A percentile compares a stretch with the other conserved stretches of the same genome.
Conservation (phyloP, 2,888 invertebrate species). For the Pheosia gnoma region DNA sequence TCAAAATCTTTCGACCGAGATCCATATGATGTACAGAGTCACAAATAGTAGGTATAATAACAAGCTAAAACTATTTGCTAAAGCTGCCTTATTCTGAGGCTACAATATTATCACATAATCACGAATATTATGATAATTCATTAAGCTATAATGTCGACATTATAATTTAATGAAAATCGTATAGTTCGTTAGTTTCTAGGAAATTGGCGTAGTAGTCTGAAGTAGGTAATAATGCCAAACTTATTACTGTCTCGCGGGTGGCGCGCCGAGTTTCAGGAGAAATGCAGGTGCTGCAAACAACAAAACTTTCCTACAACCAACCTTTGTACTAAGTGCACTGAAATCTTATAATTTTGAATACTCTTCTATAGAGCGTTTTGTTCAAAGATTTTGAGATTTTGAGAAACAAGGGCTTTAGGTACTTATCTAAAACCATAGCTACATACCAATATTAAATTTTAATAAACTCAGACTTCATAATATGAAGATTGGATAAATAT, state of each 20-base stretch:
- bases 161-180: not conserved
- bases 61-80: no score
- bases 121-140: no score
- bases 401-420: no score
- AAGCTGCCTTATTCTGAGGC: no score
- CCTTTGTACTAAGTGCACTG: not conserved
- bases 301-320: slow-evolving; percentile 26
- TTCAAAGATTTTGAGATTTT: not conserved
- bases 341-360: not conserved
- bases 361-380: not conserved
- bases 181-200: slow-evolving; percentile 6
- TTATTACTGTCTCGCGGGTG: slow-evolving; percentile 23
- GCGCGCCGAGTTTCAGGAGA: slow-evolving; percentile 15
- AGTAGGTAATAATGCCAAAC: slow-evolving; percentile 29
- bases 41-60: no score
- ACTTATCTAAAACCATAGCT: no score
- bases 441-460: not conserved
- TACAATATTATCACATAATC: no score
- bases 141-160: not conserved
- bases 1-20: no score
- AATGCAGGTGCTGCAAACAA: slow-evolving; percentile 40
- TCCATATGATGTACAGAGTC: no score
- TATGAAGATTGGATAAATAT: not conserved
- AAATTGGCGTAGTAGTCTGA: slow-evolving; percentile 9
- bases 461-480: not conserved